These are phyloP conservation scores for Luperina nickerlii DNA, from an alignment of 2,888 invertebrate species.

Conservation along the genomic window DNA sequence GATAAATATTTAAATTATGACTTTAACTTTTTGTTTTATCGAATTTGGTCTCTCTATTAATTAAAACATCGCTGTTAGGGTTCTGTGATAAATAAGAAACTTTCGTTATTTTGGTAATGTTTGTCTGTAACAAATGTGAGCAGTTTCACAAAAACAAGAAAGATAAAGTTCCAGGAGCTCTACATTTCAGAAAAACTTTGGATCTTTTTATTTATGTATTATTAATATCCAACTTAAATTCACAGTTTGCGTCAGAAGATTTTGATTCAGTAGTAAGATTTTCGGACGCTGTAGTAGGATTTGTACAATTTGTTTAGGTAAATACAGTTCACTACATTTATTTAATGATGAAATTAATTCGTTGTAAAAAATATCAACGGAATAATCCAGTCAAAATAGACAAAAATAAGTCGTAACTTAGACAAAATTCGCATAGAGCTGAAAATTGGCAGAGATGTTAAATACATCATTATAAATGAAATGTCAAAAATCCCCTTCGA, in stretches of 20 bases:
- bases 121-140: too few relatives aligned
- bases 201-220: not conserved
- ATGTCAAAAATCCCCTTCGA: too few relatives aligned
- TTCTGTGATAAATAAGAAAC: constrained; percentile 6
- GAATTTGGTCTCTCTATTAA: constrained; percentile 32
- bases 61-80: constrained; percentile 16
- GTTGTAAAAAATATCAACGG: constrained; percentile 10
- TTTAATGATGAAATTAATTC: not conserved
- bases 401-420: too few relatives aligned
- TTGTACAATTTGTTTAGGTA: not conserved
- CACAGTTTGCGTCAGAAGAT: too few relatives aligned
- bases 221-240: not conserved
- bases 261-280: not conserved
- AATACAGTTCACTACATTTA: not conserved
- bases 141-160: not conserved
- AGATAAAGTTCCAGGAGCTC: too few relatives aligned
- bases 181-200: not conserved
- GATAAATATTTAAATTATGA: constrained; percentile 51
- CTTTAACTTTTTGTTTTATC: constrained; percentile 47
- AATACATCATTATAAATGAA: too few relatives aligned
- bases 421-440: too few relatives aligned
- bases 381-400: too few relatives aligned
- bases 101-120: not conserved
- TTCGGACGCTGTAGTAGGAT: not conserved
- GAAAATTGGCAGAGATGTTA: too few relatives aligned